phyloP scores from a whole-genome alignment of 2,113 vertebrate species.

The Brienomyrus longianalis region DNA sequence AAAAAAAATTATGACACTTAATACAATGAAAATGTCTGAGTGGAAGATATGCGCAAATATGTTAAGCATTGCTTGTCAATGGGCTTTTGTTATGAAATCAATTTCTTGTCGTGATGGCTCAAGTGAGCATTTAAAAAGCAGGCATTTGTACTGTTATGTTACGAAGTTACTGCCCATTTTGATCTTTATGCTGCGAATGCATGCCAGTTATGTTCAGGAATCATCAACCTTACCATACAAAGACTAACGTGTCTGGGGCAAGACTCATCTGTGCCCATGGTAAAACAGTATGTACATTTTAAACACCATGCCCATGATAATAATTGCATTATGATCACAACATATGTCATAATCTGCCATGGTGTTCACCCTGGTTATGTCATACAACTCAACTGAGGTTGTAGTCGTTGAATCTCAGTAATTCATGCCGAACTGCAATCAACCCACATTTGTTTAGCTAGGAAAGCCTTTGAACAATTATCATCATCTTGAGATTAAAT shows the following conservation, averaged over 20 bases:
- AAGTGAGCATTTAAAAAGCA: not conserved
- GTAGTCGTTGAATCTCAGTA: not conserved
- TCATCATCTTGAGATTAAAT: not conserved
- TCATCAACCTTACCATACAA: not conserved
- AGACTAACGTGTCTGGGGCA: not conserved
- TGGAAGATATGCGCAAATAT: not conserved
- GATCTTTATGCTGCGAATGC: not conserved
- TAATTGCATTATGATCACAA: not conserved
- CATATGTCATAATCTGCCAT: not conserved
- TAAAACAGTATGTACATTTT: not conserved
- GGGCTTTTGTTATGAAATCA: not conserved
- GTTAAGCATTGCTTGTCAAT: not conserved
- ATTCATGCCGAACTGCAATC: not conserved
- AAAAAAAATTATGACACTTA: not conserved
- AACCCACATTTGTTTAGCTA: not conserved
- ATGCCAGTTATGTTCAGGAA: not conserved
- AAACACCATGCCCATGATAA: not conserved
- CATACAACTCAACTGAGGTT: not conserved
- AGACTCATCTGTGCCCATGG: not conserved
- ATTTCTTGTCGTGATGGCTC: not conserved
- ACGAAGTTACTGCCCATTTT: not conserved
- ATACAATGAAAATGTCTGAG: not conserved
- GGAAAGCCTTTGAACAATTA: not conserved
- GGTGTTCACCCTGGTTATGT: not conserved
- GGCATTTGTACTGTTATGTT: not conserved